Evolutionary conservation across 2,797 vertebrate genomes (phyloP).

Genomic region (Pseudomugil gertrudae): DNA sequence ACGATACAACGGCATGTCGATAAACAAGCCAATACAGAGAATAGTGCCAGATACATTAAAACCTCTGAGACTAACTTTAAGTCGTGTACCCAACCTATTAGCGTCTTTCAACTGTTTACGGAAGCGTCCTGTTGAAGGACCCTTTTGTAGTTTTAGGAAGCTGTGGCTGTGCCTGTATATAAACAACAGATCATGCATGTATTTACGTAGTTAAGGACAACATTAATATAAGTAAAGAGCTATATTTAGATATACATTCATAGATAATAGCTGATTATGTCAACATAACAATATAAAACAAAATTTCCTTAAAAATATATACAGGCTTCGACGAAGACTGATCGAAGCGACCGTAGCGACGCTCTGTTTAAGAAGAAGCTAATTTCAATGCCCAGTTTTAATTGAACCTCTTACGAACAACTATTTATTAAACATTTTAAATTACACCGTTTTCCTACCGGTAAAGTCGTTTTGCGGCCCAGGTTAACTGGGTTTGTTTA

Average conservation of each 20-base stretch:
- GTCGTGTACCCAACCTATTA: neutral
- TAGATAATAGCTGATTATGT: rapidly evolving
- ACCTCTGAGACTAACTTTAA: neutral
- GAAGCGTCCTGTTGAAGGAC: conserved; percentile 48
- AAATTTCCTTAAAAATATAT: neutral
- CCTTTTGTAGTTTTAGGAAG: conserved; percentile 2
- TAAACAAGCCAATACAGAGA: conserved; percentile 42
- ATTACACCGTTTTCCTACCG: neutral
- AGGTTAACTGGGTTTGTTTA: neutral
- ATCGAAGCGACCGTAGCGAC: neutral
- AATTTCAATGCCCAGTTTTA: rapidly evolving
- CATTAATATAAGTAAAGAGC: rapidly evolving
- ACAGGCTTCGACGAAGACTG: conserved; percentile 26
- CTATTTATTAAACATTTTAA: neutral
- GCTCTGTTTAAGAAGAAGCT: rapidly evolving
- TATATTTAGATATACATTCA: rapidly evolving
- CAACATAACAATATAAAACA: neutral
- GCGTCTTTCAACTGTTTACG: conserved; percentile 56
- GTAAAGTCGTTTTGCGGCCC: neutral
- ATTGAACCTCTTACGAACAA: rapidly evolving
- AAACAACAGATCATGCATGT: conserved; percentile 9
- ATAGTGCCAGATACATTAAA: conserved; percentile 55
- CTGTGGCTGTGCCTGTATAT: conserved; percentile 27
- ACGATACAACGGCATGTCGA: conserved; percentile 38
- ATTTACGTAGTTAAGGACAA: neutral